phyloP scores from a whole-genome alignment of 1,140 invertebrate species.

The Colletes latitarsis region DNA sequence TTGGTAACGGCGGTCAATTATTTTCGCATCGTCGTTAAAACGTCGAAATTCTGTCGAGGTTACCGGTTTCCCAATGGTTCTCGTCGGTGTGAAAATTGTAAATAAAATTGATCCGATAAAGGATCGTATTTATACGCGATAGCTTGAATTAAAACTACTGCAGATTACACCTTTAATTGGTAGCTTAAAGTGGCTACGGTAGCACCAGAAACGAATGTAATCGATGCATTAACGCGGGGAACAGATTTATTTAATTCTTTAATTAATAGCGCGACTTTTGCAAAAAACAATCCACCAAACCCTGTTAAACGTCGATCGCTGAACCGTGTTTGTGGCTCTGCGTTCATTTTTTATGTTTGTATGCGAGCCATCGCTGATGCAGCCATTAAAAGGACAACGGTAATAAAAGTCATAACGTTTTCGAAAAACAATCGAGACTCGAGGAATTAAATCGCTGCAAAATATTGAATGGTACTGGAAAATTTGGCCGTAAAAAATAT shows the following conservation, averaged over 20 bases:
- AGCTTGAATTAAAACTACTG: not conserved
- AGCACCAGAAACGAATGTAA: not conserved
- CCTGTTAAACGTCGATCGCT: not conserved
- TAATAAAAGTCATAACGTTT: not conserved
- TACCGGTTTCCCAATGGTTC: no score
- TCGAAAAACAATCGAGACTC: no score
- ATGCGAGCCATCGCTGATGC: no score
- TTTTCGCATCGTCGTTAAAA: no score
- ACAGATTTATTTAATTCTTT: conserved; percentile 19
- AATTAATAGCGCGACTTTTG: not conserved
- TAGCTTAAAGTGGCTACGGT: not conserved
- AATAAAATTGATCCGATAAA: not conserved
- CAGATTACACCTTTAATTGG: not conserved
- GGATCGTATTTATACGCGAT: not conserved
- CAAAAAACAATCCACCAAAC: not conserved
- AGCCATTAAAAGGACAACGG: not conserved
- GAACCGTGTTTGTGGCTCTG: not conserved
- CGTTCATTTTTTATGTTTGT: not conserved
- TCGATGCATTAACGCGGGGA: not conserved
- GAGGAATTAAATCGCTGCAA: not conserved
- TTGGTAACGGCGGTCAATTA: no score
- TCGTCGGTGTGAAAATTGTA: not conserved
- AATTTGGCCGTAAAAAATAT: no score
- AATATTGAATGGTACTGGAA: not conserved
- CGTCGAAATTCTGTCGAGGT: no score